phyloP scores from a whole-genome alignment of 2,113 vertebrate species.

The Etheostoma spectabile region DNA sequence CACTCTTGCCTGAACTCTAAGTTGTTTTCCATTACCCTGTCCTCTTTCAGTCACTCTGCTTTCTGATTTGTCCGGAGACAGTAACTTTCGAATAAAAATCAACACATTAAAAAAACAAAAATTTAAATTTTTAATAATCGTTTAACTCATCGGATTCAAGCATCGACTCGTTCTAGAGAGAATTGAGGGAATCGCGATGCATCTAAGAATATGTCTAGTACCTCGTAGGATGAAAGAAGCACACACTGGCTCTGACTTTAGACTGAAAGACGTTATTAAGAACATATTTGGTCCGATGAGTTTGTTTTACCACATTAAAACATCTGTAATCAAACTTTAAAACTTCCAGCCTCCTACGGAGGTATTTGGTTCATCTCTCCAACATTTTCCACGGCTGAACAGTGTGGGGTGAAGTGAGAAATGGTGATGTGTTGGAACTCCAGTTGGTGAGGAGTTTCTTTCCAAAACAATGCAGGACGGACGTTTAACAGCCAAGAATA shows the following conservation, averaged over 20 bases:
- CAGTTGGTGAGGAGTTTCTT: slow-evolving; percentile 12
- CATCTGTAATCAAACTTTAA: background rate
- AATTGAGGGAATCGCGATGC: no score
- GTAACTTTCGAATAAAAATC: no score
- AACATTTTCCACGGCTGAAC: slow-evolving; percentile 11
- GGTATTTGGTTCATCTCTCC: background rate
- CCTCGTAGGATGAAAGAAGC: background rate
- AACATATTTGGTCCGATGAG: background rate
- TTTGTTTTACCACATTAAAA: background rate
- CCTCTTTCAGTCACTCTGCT: no score
- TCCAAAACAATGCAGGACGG: slow-evolving; percentile 34
- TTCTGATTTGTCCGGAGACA: no score
- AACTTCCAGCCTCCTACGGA: slow-evolving; percentile 5
- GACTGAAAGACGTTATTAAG: background rate
- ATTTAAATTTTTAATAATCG: no score
- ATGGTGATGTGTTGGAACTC: slow-evolving; percentile 21
- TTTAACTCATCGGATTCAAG: no score
- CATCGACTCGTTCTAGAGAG: no score
- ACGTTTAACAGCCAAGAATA: slow-evolving; percentile 6
- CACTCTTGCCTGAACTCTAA: no score
- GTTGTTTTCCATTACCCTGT: no score
- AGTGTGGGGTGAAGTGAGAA: slow-evolving; percentile 30
- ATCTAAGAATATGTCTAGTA: no score
- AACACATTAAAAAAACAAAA: no score
- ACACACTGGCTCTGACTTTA: background rate